phyloP scores from a whole-genome alignment of 2,797 vertebrate species.

The Tolypeutes matacus region DNA sequence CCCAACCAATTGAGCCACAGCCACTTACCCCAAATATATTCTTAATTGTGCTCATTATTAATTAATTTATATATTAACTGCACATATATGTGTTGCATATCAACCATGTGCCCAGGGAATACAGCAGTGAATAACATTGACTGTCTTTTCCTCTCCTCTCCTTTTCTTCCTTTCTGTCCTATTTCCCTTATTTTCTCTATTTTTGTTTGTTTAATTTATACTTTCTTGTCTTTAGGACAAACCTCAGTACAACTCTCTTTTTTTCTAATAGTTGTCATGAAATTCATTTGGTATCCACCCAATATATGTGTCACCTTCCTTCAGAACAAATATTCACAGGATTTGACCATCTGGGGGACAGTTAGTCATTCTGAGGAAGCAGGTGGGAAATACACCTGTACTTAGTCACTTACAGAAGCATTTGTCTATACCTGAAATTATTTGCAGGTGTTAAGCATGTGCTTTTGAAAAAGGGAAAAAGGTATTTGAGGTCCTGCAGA shows the following conservation, averaged over 20 bases:
- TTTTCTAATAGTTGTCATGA: constrained; percentile 44
- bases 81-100: background rate
- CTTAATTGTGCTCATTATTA: constrained; percentile 1
- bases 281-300: constrained; percentile 44
- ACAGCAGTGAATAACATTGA: background rate
- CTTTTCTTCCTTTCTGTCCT: background rate
- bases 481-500: constrained; percentile 43
- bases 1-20: too few species aligned
- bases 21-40: too few species aligned
- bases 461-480: constrained; percentile 57
- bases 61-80: background rate
- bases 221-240: constrained; percentile 28
- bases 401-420: constrained; percentile 54
- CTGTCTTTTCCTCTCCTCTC: background rate
- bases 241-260: background rate
- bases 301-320: constrained; percentile 20
- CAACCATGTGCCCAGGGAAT: background rate
- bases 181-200: background rate
- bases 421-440: constrained; percentile 72
- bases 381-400: constrained; percentile 72
- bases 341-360: constrained; percentile 62
- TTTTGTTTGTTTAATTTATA: background rate
- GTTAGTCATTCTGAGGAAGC: constrained; percentile 71
- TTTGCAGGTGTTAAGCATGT: constrained; percentile 76
- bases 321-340: constrained; percentile 13